Evolutionary conservation across 2,113 vertebrate species (phyloP).

Genomic region (Lethenteron reissneri): DNA sequence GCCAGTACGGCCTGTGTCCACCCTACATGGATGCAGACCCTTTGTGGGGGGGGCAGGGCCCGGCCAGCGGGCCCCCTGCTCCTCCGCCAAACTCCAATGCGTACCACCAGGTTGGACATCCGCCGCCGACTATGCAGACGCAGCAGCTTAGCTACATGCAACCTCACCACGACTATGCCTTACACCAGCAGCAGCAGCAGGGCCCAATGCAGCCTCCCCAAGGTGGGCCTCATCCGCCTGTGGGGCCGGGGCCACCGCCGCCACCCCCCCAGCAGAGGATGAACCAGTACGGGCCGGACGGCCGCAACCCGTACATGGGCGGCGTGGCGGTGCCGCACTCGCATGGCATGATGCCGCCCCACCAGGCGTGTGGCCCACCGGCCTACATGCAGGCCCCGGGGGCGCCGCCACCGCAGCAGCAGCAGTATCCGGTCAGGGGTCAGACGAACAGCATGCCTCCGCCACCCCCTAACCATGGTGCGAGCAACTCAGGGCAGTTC

Average conservation of each 20-base stretch:
- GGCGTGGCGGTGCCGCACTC: no score
- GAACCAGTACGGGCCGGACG: not conserved
- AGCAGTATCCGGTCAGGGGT: no score
- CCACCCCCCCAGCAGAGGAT: not conserved
- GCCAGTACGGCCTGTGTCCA: not conserved
- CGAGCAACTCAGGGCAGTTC: no score
- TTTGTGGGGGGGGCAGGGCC: slow-evolving; percentile 3
- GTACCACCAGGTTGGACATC: not conserved
- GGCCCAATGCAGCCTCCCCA: not conserved
- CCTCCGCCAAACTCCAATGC: no score
- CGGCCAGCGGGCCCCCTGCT: not conserved
- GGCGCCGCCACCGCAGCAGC: no score
- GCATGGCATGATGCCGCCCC: no score
- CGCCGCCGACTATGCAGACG: not conserved
- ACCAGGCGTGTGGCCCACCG: no score
- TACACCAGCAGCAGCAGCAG: slow-evolving; percentile 2
- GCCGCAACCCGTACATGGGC: not conserved
- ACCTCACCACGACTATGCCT: slow-evolving; percentile 3
- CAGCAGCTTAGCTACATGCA: slow-evolving; percentile 5
- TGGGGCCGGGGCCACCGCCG: not conserved
- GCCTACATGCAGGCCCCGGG: no score
- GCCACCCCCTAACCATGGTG: no score
- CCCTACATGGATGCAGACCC: slow-evolving; percentile 1
- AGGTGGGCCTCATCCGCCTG: not conserved
- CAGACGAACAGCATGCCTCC: no score